A percentile compares a stretch with the other conserved stretches of the same genome.
phyloP scores from a whole-genome alignment of 2,113 vertebrate species.

The Corydoras sp. region DNA sequence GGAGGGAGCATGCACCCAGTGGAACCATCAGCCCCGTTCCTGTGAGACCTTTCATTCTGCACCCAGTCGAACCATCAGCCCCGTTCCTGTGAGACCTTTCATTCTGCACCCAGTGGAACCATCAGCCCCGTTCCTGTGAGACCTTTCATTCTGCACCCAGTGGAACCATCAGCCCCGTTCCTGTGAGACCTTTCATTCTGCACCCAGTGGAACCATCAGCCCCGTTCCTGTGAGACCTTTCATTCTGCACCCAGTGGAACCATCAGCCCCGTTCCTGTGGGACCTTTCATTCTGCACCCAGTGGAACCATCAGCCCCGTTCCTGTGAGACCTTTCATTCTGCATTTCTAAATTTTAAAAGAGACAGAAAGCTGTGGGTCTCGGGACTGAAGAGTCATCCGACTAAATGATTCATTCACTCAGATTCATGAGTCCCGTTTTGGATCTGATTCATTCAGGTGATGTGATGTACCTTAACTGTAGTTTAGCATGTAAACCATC shows the following conservation, averaged over 20 bases:
- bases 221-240: slow-evolving; percentile 7
- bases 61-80: slow-evolving; percentile 10
- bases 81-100: slow-evolving; percentile 7
- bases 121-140: slow-evolving; percentile 11
- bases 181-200: slow-evolving; percentile 28
- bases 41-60: neutral
- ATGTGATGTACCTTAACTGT: neutral
- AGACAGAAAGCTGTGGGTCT: too few relatives aligned
- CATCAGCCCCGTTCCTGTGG: slow-evolving; percentile 14
- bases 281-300: slow-evolving; percentile 43
- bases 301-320: slow-evolving; percentile 13
- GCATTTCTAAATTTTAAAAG: too few relatives aligned
- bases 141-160: slow-evolving; percentile 44
- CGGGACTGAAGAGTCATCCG: too few relatives aligned
- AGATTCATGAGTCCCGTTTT: too few relatives aligned
- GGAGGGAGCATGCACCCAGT: slow-evolving; percentile 49
- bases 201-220: slow-evolving; percentile 31
- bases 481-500: slow-evolving; percentile 23
- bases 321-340: neutral
- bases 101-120: slow-evolving; percentile 44
- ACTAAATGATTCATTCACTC: too few relatives aligned
- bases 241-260: slow-evolving; percentile 45
- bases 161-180: slow-evolving; percentile 17
- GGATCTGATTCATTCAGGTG: too few relatives aligned
- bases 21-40: slow-evolving; percentile 19